These are phyloP conservation scores for Aphyosemion australe DNA, from an alignment of 2,113 vertebrate genomes.

Conservation along the genomic window DNA sequence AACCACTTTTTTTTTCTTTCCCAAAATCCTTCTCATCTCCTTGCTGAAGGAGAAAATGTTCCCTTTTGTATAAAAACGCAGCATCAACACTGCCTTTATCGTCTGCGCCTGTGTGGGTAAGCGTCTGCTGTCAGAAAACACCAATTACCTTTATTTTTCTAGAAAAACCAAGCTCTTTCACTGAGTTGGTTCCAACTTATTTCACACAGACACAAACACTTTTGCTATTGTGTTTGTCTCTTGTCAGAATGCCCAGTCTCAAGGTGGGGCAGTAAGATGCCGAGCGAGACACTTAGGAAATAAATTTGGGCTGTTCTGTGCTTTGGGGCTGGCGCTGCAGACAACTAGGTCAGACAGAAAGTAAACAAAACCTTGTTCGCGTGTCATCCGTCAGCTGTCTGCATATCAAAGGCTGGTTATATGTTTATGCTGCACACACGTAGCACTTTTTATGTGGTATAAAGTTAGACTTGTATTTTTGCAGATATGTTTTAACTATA, in stretches of 20 bases:
- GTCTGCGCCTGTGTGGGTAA: not conserved
- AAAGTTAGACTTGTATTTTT: not conserved
- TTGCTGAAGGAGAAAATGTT: slow-evolving; percentile 17
- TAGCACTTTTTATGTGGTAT: not conserved
- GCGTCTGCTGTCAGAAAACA: not conserved
- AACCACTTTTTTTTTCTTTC: slow-evolving; percentile 45
- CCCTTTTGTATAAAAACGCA: not conserved
- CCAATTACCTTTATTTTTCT: not conserved
- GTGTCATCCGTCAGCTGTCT: slow-evolving; percentile 56
- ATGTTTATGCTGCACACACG: slow-evolving; percentile 10
- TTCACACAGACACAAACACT: not conserved
- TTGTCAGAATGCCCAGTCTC: slow-evolving; percentile 33
- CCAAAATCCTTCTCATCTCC: slow-evolving; percentile 26
- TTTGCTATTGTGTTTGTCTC: slow-evolving; percentile 38
- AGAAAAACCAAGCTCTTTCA: not conserved
- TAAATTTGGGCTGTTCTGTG: slow-evolving; percentile 56
- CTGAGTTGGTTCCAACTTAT: not conserved
- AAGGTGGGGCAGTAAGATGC: slow-evolving; percentile 29
- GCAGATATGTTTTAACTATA: no score
- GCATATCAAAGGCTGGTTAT: slow-evolving; percentile 40
- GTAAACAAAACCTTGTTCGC: slow-evolving; percentile 71
- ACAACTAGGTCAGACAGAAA: slow-evolving; percentile 75
- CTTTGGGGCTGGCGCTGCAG: slow-evolving; percentile 53
- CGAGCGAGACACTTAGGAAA: slow-evolving; percentile 45
- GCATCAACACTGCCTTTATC: not conserved